Evolutionary conservation across 2,797 vertebrate genomes (phyloP).

Genomic region (Falco naumanni): DNA sequence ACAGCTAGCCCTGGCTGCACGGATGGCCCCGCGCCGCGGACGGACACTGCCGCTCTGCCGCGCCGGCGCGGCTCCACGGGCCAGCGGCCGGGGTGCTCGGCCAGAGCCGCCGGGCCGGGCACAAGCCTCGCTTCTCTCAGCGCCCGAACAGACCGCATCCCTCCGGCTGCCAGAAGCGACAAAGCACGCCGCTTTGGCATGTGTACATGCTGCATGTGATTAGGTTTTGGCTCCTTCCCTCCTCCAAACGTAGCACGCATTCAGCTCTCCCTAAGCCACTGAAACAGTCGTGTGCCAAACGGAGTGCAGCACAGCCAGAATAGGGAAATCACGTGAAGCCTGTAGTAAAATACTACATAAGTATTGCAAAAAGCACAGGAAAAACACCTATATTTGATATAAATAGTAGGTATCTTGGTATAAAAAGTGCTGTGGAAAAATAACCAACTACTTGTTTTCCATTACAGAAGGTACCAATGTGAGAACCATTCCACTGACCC

Average conservation of each 20-base stretch:
- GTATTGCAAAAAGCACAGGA: background rate
- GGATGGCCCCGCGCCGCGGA: background rate
- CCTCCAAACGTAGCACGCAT: fast-evolving
- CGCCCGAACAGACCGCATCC: background rate
- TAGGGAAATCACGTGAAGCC: background rate
- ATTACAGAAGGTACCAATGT: background rate
- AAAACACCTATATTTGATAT: background rate
- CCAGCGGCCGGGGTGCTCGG: background rate
- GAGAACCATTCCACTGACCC: background rate
- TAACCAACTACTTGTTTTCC: background rate
- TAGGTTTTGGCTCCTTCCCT: background rate
- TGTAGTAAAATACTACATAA: background rate
- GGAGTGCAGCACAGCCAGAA: fast-evolving
- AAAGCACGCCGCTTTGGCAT: background rate
- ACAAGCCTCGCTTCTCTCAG: background rate
- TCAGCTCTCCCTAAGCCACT: background rate
- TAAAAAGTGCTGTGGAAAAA: background rate
- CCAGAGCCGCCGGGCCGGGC: background rate
- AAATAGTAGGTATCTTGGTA: background rate
- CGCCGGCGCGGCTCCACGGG: background rate
- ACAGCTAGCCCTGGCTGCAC: background rate
- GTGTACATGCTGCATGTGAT: background rate
- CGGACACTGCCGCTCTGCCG: background rate
- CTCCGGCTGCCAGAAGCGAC: background rate
- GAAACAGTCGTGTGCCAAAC: background rate